Conservation (phyloP, 2,888 invertebrate genomes). For the Caenorhabditis sp. region DNA sequence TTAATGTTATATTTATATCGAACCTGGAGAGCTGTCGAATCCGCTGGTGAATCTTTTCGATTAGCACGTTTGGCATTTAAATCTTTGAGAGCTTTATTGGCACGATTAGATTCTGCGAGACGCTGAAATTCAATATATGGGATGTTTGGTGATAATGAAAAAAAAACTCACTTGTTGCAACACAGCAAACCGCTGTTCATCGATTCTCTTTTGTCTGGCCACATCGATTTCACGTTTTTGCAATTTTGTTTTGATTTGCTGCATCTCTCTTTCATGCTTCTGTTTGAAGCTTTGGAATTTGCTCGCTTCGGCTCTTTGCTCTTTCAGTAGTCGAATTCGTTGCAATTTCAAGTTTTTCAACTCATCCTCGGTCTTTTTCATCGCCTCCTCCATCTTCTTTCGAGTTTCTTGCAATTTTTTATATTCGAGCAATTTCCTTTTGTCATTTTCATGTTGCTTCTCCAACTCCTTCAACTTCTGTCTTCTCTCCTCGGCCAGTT, state of each 20-base stretch:
- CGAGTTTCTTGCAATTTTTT: constrained; percentile 39
- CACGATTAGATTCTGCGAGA: constrained; percentile 29
- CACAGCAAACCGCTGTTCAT: constrained; percentile 48
- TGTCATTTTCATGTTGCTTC: constrained; percentile 36
- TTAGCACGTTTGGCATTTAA: constrained; percentile 31
- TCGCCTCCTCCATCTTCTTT: constrained; percentile 24
- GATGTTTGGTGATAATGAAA: background rate
- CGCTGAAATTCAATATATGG: constrained; percentile 15
- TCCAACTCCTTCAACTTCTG: constrained; percentile 50
- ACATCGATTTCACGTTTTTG: constrained; percentile 49
- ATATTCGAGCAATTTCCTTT: constrained; percentile 38
- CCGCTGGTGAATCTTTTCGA: constrained; percentile 19
- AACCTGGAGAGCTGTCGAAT: constrained; percentile 27
- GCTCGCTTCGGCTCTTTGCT: constrained; percentile 44
- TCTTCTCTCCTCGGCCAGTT: constrained; percentile 51
- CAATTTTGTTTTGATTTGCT: constrained; percentile 48
- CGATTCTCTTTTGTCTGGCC: constrained; percentile 29
- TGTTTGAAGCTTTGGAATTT: constrained; percentile 43
- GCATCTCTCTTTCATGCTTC: constrained; percentile 46
- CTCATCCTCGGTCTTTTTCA: constrained; percentile 42
- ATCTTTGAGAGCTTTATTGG: constrained; percentile 32
- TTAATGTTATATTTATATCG: background rate
- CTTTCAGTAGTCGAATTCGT: constrained; percentile 41
- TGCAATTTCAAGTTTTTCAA: constrained; percentile 43
- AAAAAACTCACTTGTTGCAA: constrained; percentile 27